These are phyloP conservation scores for Nomada goodeniana DNA, from an alignment of 2,888 invertebrate genomes.

Conservation along the genomic window DNA sequence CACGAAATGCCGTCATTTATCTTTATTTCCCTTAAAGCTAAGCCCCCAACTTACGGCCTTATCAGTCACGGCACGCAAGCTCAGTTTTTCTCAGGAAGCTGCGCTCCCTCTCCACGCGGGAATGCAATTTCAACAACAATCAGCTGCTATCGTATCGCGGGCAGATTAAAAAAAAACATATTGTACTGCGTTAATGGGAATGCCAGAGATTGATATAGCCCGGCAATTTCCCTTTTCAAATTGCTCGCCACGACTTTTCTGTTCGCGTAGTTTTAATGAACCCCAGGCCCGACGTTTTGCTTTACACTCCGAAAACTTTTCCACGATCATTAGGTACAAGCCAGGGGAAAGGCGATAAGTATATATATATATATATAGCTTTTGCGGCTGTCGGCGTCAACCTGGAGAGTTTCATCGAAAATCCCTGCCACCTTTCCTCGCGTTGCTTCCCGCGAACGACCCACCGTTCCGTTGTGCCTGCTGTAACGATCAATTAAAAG, in stretches of 20 bases:
- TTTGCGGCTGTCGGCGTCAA: background rate
- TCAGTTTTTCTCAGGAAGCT: constrained; percentile 42
- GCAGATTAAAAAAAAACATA: constrained; percentile 11
- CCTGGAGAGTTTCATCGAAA: background rate
- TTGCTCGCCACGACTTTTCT: background rate
- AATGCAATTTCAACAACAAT: constrained; percentile 63
- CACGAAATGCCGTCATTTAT: constrained; percentile 70
- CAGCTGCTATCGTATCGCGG: constrained; percentile 8
- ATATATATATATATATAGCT: background rate
- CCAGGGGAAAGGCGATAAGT: background rate
- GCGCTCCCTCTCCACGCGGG: constrained; percentile 25
- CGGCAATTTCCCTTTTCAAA: background rate
- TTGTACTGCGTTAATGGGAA: constrained; percentile 9
- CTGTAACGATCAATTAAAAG: constrained; percentile 43
- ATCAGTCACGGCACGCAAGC: constrained; percentile 61
- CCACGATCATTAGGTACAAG: background rate
- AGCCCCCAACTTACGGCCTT: constrained; percentile 67
- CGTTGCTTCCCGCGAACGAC: background rate
- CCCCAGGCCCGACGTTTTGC: background rate
- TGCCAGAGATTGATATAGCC: background rate
- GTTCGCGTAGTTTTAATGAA: background rate
- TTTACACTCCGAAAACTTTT: background rate
- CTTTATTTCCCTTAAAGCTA: constrained; percentile 69
- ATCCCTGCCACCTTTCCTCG: background rate
- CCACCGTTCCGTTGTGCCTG: background rate